phyloP scores from a whole-genome alignment of 1,140 invertebrate genomes.

The Drosophila ficusphila region DNA sequence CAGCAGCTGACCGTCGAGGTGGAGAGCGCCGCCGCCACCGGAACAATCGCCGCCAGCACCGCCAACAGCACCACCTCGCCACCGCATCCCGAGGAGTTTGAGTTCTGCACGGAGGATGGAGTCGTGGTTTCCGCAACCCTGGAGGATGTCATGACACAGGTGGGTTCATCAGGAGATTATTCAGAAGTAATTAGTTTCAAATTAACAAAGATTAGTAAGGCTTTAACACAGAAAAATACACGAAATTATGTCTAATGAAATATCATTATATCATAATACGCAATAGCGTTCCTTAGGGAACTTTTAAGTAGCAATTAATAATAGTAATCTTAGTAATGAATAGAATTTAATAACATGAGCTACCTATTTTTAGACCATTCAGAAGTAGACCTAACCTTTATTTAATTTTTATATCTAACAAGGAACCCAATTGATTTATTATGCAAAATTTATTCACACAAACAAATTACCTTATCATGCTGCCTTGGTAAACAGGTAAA shows the following conservation, averaged over 20 bases:
- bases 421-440: not conserved
- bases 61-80: constrained; percentile 21
- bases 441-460: not conserved
- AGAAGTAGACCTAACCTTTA: not conserved
- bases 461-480: constrained; percentile 10
- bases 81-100: constrained; percentile 54
- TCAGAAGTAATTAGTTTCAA: no score
- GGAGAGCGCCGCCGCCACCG: constrained; percentile 17
- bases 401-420: not conserved
- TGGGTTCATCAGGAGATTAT: constrained; percentile 1
- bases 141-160: constrained; percentile 81
- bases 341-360: no score
- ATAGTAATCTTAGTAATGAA: no score
- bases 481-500: constrained; percentile 31
- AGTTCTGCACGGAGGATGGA: constrained; percentile 72
- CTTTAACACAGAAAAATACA: no score
- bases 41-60: constrained; percentile 15
- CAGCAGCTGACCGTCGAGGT: constrained; percentile 56
- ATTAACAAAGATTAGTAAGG: no score
- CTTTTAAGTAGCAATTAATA: no score
- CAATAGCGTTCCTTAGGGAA: no score
- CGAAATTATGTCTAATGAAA: no score
- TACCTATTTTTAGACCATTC: no score
- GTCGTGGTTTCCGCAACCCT: constrained; percentile 72
- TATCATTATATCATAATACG: no score